A percentile compares a stretch with the other conserved stretches of the same genome.
These are phyloP conservation scores for Macropus fuliginosus DNA, from an alignment of 2,797 vertebrate species.

Conservation along the genomic window DNA sequence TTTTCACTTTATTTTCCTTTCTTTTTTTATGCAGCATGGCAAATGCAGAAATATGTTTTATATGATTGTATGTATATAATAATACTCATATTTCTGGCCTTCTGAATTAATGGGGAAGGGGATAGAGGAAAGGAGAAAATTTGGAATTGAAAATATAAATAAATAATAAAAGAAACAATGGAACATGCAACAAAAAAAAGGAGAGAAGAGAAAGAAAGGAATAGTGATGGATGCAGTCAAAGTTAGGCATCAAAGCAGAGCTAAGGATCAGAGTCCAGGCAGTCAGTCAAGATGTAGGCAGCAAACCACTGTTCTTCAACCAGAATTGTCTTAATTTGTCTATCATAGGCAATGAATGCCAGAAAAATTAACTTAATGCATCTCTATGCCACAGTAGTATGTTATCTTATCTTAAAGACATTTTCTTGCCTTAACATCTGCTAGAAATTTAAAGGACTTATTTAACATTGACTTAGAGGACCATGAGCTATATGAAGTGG, in stretches of 20 bases:
- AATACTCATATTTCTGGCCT: too few relatives aligned
- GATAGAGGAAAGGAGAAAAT: fast-evolving
- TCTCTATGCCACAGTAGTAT: background rate
- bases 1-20: background rate
- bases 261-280: background rate
- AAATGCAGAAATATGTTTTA: background rate
- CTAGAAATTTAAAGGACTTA: slow-evolving; percentile 62
- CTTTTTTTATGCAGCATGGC: too few relatives aligned
- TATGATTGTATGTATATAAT: background rate
- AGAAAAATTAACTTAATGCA: slow-evolving; percentile 54
- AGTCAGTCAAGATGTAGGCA: background rate
- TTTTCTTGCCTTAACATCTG: slow-evolving; percentile 36
- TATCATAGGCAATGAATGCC: background rate
- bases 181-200: background rate
- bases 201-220: background rate
- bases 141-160: background rate
- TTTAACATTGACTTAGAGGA: slow-evolving; percentile 45
- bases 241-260: slow-evolving; percentile 6
- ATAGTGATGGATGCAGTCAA: background rate
- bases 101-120: background rate
- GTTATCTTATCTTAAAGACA: slow-evolving; percentile 46
- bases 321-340: slow-evolving; percentile 21
- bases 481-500: slow-evolving; percentile 43
- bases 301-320: background rate
- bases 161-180: background rate